Base-by-base conservation (phyloP, 2,888 invertebrate genomes). In the Petrolisthes manimaculis region DNA sequence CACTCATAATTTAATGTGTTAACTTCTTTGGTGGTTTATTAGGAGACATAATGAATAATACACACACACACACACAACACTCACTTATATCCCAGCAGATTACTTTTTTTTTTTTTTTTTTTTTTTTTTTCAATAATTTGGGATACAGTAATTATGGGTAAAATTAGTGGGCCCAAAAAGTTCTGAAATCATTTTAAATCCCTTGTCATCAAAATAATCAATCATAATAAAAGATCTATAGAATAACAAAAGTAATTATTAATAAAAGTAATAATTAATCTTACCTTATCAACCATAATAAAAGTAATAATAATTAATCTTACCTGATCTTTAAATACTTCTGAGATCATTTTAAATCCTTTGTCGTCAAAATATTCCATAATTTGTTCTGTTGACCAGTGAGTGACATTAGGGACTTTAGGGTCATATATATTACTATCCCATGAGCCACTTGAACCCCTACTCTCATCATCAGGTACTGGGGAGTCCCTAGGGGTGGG, bases 321-420 rank as follows among this genome's bases (percentile, higher is more conserved):
- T 93, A 96, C 97, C 94, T 98, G 97, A 91, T 96, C 96, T 92
- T 95, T 95, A 91, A 98, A 96, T 61, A 96, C 95, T 87, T 95
- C 94, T 0, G 98, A 97, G 90, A 93, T 93, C 92, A 95, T 95
- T 0, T 96, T 95, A 91, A 94, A 94, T 91, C 97, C 97, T 92
- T 96, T 95, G 91, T 95, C 95, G 1, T 94, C 94, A 92, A 98
- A 96, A 93, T 96, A 98, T 83, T 95, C 94, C 92, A 95, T 96
- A 0, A 98, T 97, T 93, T 98, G 96, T 90, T 96, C 95, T 37
- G 95, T 95, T 0, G 95, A 95, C 98, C 98, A 98, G 92, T 95
- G 94, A 0, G 95, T 94, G 24, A 96, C 96, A 93, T 97, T 96
- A 2, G 97, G 97, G 92, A 96, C 95, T 86, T 94, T 94, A 5